Evolutionary conservation across 1,140 invertebrate genomes (phyloP).

Genomic region (Panagrolaimus sp.): DNA sequence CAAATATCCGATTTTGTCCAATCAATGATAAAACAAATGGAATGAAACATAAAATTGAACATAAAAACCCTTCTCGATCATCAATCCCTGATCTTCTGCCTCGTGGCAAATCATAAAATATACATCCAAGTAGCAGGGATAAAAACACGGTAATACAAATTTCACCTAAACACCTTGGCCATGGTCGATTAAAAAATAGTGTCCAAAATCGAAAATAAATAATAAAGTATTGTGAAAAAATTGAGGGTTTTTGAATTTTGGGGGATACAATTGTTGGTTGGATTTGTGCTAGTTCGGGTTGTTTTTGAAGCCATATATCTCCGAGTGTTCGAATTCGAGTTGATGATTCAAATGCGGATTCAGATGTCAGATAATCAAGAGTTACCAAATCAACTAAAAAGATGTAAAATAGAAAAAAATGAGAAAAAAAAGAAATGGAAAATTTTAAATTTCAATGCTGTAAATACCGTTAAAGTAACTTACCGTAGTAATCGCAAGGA

Average conservation of each 20-base stretch:
- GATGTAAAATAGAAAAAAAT: too few species aligned
- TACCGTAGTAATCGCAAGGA: constrained; percentile 87
- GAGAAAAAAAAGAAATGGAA: too few species aligned
- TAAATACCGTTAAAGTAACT: background rate
- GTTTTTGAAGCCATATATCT: constrained; percentile 63
- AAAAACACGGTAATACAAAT: constrained; percentile 21
- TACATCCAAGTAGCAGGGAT: constrained; percentile 33
- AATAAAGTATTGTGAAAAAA: constrained; percentile 7
- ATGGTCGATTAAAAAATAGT: background rate
- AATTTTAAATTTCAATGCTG: too few species aligned
- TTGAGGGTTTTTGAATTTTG: constrained; percentile 20
- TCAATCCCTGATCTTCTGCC: constrained; percentile 35
- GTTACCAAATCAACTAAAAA: constrained; percentile 80
- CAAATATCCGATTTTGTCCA: constrained; percentile 16
- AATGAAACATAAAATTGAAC: constrained; percentile 17
- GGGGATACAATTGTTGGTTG: constrained; percentile 23
- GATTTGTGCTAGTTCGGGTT: constrained; percentile 9
- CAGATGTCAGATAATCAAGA: constrained; percentile 79
- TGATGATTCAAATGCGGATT: constrained; percentile 85
- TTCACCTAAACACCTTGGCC: constrained; percentile 13
- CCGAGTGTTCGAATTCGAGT: constrained; percentile 81
- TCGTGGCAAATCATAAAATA: constrained; percentile 30
- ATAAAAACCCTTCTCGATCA: constrained; percentile 34
- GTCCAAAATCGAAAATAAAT: constrained; percentile 9
- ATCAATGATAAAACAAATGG: background rate